These are phyloP conservation scores for Augiades crinisus DNA, from an alignment of 2,888 invertebrate species.

Conservation along the genomic window DNA sequence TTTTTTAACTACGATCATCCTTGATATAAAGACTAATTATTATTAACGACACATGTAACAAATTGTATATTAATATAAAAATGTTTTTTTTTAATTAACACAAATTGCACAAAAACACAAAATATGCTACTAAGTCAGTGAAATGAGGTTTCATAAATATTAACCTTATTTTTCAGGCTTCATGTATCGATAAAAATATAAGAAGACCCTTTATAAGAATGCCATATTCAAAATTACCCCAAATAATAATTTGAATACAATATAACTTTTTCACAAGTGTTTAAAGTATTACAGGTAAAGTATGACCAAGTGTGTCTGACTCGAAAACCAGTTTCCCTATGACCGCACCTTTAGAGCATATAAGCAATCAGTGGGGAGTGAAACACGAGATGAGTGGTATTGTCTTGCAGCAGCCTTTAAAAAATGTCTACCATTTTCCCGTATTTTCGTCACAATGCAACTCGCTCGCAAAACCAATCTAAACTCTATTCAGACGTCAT, in stretches of 20 bases:
- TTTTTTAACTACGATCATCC: background rate
- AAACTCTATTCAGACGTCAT: background rate
- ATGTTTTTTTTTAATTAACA: background rate
- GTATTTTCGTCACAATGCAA: constrained; percentile 18
- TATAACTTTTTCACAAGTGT: no score
- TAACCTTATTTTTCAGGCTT: background rate
- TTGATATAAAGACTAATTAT: background rate
- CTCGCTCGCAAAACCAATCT: constrained; percentile 1
- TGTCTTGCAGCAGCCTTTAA: constrained; percentile 18
- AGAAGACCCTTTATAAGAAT: no score
- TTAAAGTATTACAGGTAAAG: no score
- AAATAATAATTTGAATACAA: no score
- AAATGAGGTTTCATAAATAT: background rate
- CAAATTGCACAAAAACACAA: background rate
- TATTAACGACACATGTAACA: background rate
- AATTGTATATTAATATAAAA: background rate
- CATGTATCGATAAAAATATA: no score
- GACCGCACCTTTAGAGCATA: background rate
- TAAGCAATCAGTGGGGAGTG: constrained; percentile 16
- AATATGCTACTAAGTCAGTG: background rate
- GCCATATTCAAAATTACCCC: no score
- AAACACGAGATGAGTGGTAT: constrained; percentile 18
- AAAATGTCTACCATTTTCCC: constrained; percentile 15
- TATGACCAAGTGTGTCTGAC: background rate
- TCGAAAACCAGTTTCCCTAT: background rate